Evolutionary conservation across 2,888 invertebrate species (phyloP).

Genomic region (Stratiomys singularior): DNA sequence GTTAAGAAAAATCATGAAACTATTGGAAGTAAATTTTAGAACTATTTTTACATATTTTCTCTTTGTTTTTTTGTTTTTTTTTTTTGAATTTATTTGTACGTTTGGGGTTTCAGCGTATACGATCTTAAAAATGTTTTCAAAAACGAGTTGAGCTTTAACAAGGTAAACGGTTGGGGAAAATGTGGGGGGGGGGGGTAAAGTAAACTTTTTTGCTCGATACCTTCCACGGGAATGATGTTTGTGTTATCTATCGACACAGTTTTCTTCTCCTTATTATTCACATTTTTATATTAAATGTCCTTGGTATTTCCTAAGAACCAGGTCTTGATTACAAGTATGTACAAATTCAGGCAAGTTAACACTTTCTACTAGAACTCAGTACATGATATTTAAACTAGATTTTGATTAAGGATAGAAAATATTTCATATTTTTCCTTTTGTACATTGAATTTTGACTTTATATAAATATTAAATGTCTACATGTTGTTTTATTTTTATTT

Average conservation of each 20-base stretch:
- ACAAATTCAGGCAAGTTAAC: constrained; percentile 5
- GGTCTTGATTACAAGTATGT: background rate
- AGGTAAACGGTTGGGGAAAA: background rate
- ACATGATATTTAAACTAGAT: background rate
- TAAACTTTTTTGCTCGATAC: too few species aligned
- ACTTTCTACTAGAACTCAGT: constrained; percentile 1
- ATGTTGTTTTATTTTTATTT: background rate
- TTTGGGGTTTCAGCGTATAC: constrained; percentile 52
- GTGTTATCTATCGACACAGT: constrained; percentile 41
- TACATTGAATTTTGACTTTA: background rate
- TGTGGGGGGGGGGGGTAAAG: too few species aligned
- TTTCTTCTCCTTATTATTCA: constrained; percentile 33
- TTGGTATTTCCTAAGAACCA: background rate
- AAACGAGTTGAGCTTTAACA: background rate
- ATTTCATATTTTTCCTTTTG: background rate
- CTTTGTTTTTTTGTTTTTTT: background rate
- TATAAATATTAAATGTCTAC: background rate
- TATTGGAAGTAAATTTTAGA: background rate
- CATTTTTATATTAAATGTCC: background rate
- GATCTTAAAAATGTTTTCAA: constrained; percentile 13
- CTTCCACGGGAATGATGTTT: too few species aligned
- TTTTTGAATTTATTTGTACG: constrained; percentile 49
- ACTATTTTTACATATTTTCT: background rate
- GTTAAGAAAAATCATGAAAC: background rate
- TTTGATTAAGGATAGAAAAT: background rate